phyloP scores from a whole-genome alignment of 1,140 invertebrate species.

The Cataglyphis hispanica region DNA sequence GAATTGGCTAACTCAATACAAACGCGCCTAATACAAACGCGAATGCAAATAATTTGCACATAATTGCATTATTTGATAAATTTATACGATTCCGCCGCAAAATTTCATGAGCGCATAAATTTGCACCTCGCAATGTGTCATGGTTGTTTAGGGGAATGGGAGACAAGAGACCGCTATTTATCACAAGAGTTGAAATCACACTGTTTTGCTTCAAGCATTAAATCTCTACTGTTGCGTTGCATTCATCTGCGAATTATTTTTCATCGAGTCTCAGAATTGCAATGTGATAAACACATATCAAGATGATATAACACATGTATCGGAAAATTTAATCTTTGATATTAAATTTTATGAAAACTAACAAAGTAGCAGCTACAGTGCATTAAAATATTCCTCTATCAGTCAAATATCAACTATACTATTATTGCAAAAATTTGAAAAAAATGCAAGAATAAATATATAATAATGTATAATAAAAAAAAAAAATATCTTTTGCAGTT shows the following conservation, averaged over 20 bases:
- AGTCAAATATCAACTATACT: background rate
- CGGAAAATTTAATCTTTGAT: background rate
- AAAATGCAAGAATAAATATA: background rate
- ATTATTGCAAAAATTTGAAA: background rate
- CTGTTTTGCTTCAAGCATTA: conserved; percentile 43
- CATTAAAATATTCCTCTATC: background rate
- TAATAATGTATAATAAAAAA: too few species aligned
- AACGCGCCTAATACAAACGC: conserved; percentile 4
- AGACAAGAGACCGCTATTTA: conserved; percentile 53
- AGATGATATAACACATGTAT: background rate
- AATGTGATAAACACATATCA: background rate
- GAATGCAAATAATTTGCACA: conserved; percentile 53
- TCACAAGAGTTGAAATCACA: conserved; percentile 48
- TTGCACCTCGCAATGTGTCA: conserved; percentile 58
- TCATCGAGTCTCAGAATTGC: conserved; percentile 11
- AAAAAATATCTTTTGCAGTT: background rate
- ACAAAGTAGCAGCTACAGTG: background rate
- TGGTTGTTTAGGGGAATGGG: conserved; percentile 52
- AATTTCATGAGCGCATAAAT: conserved; percentile 52
- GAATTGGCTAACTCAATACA: conserved; percentile 44
- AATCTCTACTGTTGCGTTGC: conserved; percentile 33
- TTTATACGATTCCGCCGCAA: conserved; percentile 55
- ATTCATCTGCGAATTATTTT: conserved; percentile 48
- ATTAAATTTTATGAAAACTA: background rate
- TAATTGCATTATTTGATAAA: conserved; percentile 59